Conservation (phyloP, 1,140 invertebrate genomes). For the Asbolus verrucosus region DNA sequence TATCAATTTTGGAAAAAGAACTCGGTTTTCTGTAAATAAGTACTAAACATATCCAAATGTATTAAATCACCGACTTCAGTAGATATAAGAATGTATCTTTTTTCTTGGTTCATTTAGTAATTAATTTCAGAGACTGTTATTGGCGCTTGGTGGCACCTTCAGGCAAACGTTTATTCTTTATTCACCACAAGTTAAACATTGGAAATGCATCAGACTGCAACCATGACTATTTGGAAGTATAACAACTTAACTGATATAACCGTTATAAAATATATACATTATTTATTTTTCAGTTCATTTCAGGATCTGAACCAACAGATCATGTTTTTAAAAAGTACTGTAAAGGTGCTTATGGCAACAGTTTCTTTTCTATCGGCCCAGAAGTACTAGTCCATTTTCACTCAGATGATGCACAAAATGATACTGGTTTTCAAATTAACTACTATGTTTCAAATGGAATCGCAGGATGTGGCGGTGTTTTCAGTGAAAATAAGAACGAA, state of each 20-base stretch:
- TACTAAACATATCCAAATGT: too few relatives aligned
- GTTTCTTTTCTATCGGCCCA: constrained; percentile 73
- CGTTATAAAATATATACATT: too few relatives aligned
- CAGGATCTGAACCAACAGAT: constrained; percentile 65
- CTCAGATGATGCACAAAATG: constrained; percentile 76
- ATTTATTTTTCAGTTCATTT: constrained; percentile 68
- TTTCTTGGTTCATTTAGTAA: too few relatives aligned
- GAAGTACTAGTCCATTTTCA: constrained; percentile 80
- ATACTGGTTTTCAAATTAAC: constrained; percentile 83
- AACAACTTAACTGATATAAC: too few relatives aligned
- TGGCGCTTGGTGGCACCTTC: constrained; percentile 78
- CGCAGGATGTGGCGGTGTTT: constrained; percentile 86
- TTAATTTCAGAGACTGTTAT: constrained; percentile 80
- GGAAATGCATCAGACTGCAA: constrained; percentile 80
- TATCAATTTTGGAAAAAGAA: too few relatives aligned
- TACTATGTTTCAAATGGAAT: constrained; percentile 78
- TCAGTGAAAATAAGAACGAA: constrained; percentile 73
- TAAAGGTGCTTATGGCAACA: constrained; percentile 77
- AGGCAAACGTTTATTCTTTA: constrained; percentile 83
- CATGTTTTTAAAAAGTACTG: constrained; percentile 76
- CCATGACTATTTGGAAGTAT: constrained; percentile 83
- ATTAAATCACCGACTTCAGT: too few relatives aligned
- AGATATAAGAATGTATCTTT: too few relatives aligned
- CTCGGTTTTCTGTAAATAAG: too few relatives aligned
- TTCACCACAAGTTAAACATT: constrained; percentile 84